Evolutionary conservation across 2,113 vertebrate genomes (phyloP).

Genomic region (Smithornis capensis): DNA sequence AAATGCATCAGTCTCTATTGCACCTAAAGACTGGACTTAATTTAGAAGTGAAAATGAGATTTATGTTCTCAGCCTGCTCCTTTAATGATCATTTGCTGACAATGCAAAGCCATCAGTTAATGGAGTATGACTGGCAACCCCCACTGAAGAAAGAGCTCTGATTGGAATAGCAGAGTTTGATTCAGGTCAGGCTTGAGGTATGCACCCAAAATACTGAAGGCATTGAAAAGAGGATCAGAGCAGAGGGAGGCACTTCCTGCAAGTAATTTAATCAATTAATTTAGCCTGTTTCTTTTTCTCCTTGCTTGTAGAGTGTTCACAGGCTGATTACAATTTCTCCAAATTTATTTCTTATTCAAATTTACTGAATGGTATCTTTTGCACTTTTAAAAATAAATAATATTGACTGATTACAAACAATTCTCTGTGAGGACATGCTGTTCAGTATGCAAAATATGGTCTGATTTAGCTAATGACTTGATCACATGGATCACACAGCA

Average conservation of each 20-base stretch:
- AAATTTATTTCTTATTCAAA: slow-evolving; percentile 51
- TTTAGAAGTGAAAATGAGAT: slow-evolving; percentile 13
- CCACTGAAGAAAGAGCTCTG: background rate
- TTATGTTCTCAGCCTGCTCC: background rate
- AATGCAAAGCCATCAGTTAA: background rate
- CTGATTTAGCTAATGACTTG: slow-evolving; percentile 31
- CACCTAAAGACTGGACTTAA: background rate
- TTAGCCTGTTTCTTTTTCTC: background rate
- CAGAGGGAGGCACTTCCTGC: background rate
- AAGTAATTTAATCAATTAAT: slow-evolving; percentile 40
- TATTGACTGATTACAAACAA: slow-evolving; percentile 39
- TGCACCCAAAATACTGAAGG: background rate
- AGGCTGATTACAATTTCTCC: slow-evolving; percentile 25
- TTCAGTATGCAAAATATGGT: slow-evolving; percentile 13
- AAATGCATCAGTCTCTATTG: background rate
- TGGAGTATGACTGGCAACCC: background rate
- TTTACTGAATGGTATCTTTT: slow-evolving; percentile 6
- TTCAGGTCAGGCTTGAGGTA: slow-evolving; percentile 16
- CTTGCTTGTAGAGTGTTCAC: slow-evolving; percentile 10
- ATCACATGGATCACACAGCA: background rate
- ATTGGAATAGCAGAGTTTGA: slow-evolving; percentile 24
- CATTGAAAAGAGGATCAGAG: background rate
- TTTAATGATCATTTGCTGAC: background rate
- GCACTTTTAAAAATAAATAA: slow-evolving; percentile 44
- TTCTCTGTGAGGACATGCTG: background rate